Evolutionary conservation across 2,888 invertebrate species (phyloP).

Genomic region (Halocaridina rubra): DNA sequence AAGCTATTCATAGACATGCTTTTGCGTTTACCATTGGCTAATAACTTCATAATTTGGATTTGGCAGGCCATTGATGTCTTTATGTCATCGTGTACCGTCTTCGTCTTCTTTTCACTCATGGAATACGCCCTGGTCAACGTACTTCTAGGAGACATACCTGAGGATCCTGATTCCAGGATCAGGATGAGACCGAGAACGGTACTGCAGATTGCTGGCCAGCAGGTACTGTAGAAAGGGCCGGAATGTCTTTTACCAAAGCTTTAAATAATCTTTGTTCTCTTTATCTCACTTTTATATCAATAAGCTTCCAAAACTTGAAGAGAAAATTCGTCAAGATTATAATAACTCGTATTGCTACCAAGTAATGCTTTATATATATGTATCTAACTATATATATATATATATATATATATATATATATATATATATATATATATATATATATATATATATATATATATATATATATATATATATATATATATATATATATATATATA

Average conservation of each 20-base stretch:
- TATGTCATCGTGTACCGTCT: slow-evolving; percentile 70
- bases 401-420: slow-evolving; percentile 22
- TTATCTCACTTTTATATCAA: background rate
- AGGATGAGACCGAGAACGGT: slow-evolving; percentile 22
- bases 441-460: slow-evolving; percentile 3
- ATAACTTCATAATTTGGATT: slow-evolving; percentile 17
- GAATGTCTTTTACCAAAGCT: too few relatives aligned
- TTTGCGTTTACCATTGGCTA: too few relatives aligned
- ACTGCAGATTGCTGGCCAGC: slow-evolving; percentile 19
- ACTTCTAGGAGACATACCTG: slow-evolving; percentile 67
- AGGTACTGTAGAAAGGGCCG: too few relatives aligned
- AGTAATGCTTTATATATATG: background rate
- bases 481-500: slow-evolving; percentile 21
- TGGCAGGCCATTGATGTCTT: slow-evolving; percentile 70
- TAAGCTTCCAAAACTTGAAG: too few relatives aligned
- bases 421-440: slow-evolving; percentile 31
- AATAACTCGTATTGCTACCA: too few relatives aligned
- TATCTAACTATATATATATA: slow-evolving; percentile 22
- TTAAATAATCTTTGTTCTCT: background rate
- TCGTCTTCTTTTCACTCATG: slow-evolving; percentile 70
- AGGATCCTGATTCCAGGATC: slow-evolving; percentile 46
- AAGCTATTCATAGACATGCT: too few relatives aligned
- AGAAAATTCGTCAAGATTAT: too few relatives aligned
- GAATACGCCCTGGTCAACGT: slow-evolving; percentile 71
- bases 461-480: slow-evolving; percentile 19